Conservation (phyloP, 2,888 invertebrate species). For the Calameuta pallipes region DNA sequence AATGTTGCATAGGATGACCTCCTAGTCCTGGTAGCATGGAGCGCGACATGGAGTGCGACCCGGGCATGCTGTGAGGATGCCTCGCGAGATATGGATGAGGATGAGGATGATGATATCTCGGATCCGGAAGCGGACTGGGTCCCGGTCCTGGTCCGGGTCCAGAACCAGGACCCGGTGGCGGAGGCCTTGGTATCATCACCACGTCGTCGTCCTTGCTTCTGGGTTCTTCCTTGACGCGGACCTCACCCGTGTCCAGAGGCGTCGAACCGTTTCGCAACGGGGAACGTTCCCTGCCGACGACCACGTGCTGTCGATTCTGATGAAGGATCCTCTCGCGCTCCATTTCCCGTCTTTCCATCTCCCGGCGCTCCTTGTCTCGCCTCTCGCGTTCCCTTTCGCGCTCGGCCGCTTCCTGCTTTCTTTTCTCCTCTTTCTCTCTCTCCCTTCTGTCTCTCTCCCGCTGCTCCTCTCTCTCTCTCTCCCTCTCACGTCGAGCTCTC, state of each 20-base stretch:
- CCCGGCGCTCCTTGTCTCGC: slow-evolving; percentile 68
- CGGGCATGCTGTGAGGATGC: slow-evolving; percentile 67
- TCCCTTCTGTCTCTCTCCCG: slow-evolving; percentile 69
- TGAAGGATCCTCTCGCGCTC: slow-evolving; percentile 50
- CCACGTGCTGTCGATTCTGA: slow-evolving; percentile 54
- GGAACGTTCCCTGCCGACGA: slow-evolving; percentile 73
- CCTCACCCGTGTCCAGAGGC: slow-evolving; percentile 59
- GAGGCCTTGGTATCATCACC: slow-evolving; percentile 65
- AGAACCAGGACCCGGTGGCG: slow-evolving; percentile 38
- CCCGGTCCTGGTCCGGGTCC: slow-evolving; percentile 44
- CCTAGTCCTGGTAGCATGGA: slow-evolving; percentile 68
- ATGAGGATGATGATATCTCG: slow-evolving; percentile 70
- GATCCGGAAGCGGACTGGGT: slow-evolving; percentile 67
- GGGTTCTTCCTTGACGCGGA: slow-evolving; percentile 76
- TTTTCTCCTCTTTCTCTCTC: slow-evolving; percentile 65
- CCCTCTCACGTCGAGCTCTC: slow-evolving; percentile 72
- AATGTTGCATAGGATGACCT: slow-evolving; percentile 68
- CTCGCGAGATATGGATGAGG: slow-evolving; percentile 67
- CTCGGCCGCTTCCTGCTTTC: slow-evolving; percentile 68
- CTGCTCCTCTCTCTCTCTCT: slow-evolving; percentile 74
- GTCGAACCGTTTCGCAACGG: slow-evolving; percentile 78
- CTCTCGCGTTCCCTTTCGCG: slow-evolving; percentile 56
- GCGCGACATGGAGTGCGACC: slow-evolving; percentile 69
- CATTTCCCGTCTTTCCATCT: slow-evolving; percentile 71
- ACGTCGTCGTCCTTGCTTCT: slow-evolving; percentile 70